Conservation (phyloP, 2,797 vertebrate species). For the Morelia viridis region DNA sequence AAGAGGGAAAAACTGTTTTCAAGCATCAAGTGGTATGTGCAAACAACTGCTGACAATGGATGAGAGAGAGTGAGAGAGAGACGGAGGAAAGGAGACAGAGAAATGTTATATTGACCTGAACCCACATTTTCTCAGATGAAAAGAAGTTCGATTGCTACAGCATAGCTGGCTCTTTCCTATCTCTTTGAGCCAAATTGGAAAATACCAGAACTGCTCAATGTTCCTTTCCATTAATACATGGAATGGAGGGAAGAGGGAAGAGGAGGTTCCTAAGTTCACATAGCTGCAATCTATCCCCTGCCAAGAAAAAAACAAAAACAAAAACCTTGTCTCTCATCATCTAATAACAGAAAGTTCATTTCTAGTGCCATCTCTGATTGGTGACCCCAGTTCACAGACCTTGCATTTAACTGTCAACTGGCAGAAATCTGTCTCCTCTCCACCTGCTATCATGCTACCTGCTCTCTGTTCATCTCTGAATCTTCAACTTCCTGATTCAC, state of each 20-base stretch:
- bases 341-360: slow-evolving; percentile 56
- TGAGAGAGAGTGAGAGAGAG: slow-evolving; percentile 65
- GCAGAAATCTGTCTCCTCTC: slow-evolving; percentile 66
- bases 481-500: slow-evolving; percentile 66
- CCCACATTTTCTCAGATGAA: slow-evolving; percentile 60
- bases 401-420: slow-evolving; percentile 62
- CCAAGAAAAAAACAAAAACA: slow-evolving; percentile 56
- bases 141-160: slow-evolving; percentile 63
- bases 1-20: not conserved
- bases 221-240: slow-evolving; percentile 40
- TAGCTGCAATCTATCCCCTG: slow-evolving; percentile 46
- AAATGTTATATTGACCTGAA: slow-evolving; percentile 62
- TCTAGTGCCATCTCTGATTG: slow-evolving; percentile 33
- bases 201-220: slow-evolving; percentile 30
- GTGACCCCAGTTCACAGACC: slow-evolving; percentile 47
- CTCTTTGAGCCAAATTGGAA: not conserved
- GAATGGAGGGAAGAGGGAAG: not conserved
- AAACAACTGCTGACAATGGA: slow-evolving; percentile 50
- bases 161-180: slow-evolving; percentile 57
- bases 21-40: slow-evolving; percentile 48
- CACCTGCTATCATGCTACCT: slow-evolving; percentile 52
- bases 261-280: slow-evolving; percentile 48
- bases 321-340: slow-evolving; percentile 40
- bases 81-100: slow-evolving; percentile 53
- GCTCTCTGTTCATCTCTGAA: slow-evolving; percentile 62